Evolutionary conservation across 2,888 invertebrate species (phyloP).

Genomic region (Ypsolopha sequella): DNA sequence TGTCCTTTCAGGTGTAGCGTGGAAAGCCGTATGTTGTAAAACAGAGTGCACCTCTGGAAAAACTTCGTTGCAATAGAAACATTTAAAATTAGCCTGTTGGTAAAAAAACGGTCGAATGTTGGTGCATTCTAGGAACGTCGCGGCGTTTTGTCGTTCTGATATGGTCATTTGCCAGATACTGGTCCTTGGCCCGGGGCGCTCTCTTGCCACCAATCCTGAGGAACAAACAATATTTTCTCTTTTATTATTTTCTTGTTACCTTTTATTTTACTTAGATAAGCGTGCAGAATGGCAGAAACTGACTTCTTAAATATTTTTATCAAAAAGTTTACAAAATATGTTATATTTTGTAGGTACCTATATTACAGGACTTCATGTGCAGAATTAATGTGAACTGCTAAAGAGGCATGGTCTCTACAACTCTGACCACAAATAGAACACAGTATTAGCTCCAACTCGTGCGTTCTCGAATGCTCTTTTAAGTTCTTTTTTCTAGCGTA

Average conservation of each 20-base stretch:
- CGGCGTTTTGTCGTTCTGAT: conserved; percentile 55
- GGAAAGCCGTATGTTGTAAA: conserved; percentile 35
- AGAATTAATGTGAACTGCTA: conserved; percentile 22
- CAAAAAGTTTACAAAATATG: no score
- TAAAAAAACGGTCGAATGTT: conserved; percentile 55
- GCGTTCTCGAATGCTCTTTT: conserved; percentile 32
- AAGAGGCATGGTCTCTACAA: conserved; percentile 22
- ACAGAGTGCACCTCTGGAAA: conserved; percentile 51
- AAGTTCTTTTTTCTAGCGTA: conserved; percentile 43
- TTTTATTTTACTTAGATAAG: no score
- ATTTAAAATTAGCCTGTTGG: conserved; percentile 59
- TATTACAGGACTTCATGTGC: conserved; percentile 13
- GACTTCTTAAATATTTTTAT: no score
- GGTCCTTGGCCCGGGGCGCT: conserved; percentile 36
- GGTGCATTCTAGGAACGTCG: conserved; percentile 48
- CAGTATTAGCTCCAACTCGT: conserved; percentile 16
- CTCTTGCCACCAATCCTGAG: conserved; percentile 25
- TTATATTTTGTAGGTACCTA: no score
- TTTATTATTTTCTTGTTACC: background rate
- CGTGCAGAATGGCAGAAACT: no score
- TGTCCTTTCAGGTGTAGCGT: conserved; percentile 35
- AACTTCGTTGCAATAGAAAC: conserved; percentile 54
- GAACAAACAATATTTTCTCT: background rate
- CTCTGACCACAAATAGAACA: conserved; percentile 29
- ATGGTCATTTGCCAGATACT: conserved; percentile 64